A percentile compares a stretch with the other conserved stretches of the same genome.
These are phyloP conservation scores for Lepidothrix coronata DNA, from an alignment of 2,113 vertebrate genomes.

Conservation along the genomic window DNA sequence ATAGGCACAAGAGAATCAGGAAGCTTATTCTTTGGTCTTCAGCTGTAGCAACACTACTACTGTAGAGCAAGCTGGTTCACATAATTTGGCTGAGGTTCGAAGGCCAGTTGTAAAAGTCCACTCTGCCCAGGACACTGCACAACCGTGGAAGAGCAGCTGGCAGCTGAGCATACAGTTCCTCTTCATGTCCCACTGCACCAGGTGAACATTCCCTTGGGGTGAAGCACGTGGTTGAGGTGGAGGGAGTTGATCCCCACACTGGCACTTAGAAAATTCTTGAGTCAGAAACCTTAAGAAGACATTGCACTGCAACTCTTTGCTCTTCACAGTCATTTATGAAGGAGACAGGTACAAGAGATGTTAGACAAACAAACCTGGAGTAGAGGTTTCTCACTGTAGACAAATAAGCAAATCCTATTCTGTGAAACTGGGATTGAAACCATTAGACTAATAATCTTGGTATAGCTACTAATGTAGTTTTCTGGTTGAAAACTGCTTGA, in stretches of 20 bases:
- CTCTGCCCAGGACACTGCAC: not conserved
- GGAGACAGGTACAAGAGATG: not conserved
- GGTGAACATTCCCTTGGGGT: not conserved
- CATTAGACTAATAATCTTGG: not conserved
- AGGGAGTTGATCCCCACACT: not conserved
- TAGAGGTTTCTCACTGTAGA: not conserved
- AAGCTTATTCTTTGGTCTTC: not conserved
- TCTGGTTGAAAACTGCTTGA: not conserved
- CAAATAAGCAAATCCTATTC: not conserved
- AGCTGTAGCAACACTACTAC: not conserved
- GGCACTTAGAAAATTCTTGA: not conserved
- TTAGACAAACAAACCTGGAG: not conserved
- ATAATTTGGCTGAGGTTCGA: not conserved
- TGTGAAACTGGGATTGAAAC: not conserved
- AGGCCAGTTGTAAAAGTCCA: not conserved
- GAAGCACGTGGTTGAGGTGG: not conserved
- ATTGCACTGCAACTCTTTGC: not conserved
- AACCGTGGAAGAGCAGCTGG: not conserved
- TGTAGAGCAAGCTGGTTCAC: not conserved
- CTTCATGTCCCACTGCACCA: not conserved
- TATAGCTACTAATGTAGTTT: not conserved
- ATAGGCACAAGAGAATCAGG: not conserved
- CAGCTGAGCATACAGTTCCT: rapidly evolving
- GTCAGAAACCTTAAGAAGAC: not conserved
- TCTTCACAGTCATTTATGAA: not conserved